Base-by-base conservation (phyloP, 2,113 vertebrate species). In the Gorsachius goisagi region DNA sequence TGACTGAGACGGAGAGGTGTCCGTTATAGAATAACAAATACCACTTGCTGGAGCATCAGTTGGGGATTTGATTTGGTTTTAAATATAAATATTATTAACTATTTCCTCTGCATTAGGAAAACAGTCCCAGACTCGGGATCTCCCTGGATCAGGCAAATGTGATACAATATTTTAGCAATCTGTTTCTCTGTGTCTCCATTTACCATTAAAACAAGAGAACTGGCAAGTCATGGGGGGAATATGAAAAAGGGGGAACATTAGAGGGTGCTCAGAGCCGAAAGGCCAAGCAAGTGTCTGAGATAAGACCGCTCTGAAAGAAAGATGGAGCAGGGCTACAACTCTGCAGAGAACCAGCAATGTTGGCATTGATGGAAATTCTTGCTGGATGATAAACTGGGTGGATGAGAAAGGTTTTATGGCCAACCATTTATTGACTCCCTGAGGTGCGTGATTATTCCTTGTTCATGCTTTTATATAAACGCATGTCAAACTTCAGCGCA, bases 1-100 rank as follows among this genome's bases (percentile, higher is more conserved):
- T 15, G 67, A 6, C 22, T 3, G 19, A 81, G 22, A 7, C 5
- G 2, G 37, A 67, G 77, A 32, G 5, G 6, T 33, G 10, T 4
- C 0, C 35, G 1, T 20, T 39, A 4, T 0, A 28, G 37, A 21
- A 5, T 8, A 71, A 47, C 3, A 45, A 75, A 24, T 22, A 64
- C 18, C 53, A 15, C 59, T 37, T 27, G 5, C 39, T 79, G 49
- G 30, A 77, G 27, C 50, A 62, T 24, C 68, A 20, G 4, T 3
- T 33, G 24, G 62, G 33, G 13, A 33, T 44, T 37, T 16, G 80
- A n/a, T 72, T 55, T 39, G 35, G 10, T 35, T 82, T 82, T 44
- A 45, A 73, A 58, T 19, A 35, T 74, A 53, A 67, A 47, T 9
- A 18, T 4, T 16, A 26, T 56, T 52, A 80, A 82, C 27, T 64